These are phyloP conservation scores for Melanotus villosus DNA, from an alignment of 2,888 invertebrate genomes.

Conservation along the genomic window DNA sequence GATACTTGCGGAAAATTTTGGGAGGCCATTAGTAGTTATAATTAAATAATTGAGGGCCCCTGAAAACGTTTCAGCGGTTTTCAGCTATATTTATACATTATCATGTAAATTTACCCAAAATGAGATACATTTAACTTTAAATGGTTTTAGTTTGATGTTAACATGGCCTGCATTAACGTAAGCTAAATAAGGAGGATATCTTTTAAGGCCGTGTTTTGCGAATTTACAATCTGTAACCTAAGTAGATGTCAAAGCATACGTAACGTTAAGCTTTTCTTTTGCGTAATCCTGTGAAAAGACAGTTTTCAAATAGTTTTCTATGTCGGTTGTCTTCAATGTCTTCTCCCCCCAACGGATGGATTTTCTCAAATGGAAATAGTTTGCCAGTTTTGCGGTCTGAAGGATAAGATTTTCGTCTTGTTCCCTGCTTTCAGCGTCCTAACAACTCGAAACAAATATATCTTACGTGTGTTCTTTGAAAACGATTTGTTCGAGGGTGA, in stretches of 20 bases:
- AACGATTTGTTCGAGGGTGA: background rate
- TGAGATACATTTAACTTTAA: conserved; percentile 3
- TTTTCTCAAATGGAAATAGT: conserved; percentile 34
- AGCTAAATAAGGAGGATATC: no score
- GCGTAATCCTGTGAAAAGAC: background rate
- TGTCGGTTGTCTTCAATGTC: no score
- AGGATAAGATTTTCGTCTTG: conserved; percentile 16
- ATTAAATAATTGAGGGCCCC: conserved; percentile 25
- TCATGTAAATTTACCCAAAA: conserved; percentile 10
- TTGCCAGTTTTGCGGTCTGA: conserved; percentile 30
- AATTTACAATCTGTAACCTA: no score
- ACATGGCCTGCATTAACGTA: no score
- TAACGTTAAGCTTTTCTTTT: conserved; percentile 17
- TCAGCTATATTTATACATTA: conserved; percentile 20
- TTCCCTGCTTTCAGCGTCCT: conserved; percentile 9
- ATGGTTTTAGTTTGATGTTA: no score
- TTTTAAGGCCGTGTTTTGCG: background rate
- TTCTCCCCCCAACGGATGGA: conserved; percentile 17
- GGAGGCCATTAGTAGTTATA: conserved; percentile 24
- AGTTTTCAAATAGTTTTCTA: conserved; percentile 19
- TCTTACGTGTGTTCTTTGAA: background rate
- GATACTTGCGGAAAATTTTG: conserved; percentile 17
- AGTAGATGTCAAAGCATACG: background rate
- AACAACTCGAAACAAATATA: conserved; percentile 14
- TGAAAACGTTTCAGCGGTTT: conserved; percentile 18